phyloP scores from a whole-genome alignment of 2,113 vertebrate genomes.

The Tychaedon coryphoeus region DNA sequence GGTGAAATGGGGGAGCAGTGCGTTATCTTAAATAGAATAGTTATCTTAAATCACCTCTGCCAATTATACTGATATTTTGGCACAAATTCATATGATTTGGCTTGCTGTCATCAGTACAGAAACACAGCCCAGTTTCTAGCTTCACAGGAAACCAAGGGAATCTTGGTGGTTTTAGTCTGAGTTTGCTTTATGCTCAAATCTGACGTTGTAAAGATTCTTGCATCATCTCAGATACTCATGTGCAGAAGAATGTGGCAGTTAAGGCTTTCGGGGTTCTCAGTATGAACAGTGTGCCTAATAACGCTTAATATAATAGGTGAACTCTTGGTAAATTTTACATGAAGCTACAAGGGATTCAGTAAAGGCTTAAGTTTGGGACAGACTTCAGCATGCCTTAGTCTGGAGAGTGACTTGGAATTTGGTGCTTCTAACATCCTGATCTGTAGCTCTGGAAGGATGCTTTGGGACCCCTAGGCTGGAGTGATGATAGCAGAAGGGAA shows the following conservation, averaged over 20 bases:
- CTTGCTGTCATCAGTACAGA: neutral
- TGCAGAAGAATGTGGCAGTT: neutral
- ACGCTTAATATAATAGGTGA: neutral
- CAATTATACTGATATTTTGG: neutral
- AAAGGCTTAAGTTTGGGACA: neutral
- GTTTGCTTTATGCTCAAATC: neutral
- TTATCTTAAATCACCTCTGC: neutral
- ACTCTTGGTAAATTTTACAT: neutral
- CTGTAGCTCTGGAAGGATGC: neutral
- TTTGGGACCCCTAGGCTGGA: neutral
- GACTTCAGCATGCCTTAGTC: neutral
- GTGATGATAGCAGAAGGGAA: neutral
- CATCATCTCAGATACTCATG: neutral
- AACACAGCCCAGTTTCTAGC: neutral
- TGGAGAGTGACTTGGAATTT: neutral
- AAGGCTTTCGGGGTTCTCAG: neutral
- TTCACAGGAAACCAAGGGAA: neutral
- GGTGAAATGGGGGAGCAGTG: neutral
- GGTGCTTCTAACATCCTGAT: neutral
- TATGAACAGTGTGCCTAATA: accelerated
- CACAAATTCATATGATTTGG: neutral
- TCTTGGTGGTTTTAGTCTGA: neutral
- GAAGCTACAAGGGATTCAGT: neutral
- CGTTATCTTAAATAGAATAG: neutral
- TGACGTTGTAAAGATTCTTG: neutral